Evolutionary conservation across 2,888 invertebrate species (phyloP).

Genomic region (Athalia rosae): DNA sequence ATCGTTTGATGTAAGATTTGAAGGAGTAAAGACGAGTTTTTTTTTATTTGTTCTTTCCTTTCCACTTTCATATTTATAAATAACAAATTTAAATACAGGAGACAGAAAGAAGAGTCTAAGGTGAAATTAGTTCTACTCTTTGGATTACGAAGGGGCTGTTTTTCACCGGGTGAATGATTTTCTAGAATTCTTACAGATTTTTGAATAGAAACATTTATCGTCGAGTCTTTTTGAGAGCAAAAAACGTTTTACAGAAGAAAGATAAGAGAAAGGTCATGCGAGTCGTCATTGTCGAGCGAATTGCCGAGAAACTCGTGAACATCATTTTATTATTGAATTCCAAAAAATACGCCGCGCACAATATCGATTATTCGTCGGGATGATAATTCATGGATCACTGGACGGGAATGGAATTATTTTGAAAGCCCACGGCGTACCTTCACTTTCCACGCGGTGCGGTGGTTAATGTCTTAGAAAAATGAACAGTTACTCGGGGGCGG

Average conservation of each 20-base stretch:
- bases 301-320: not conserved
- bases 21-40: not conserved
- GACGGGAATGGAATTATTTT: not conserved
- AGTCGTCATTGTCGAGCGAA: too few relatives aligned
- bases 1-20: not conserved
- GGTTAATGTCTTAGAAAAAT: conserved; percentile 42
- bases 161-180: too few relatives aligned
- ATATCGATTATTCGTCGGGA: conserved; percentile 27
- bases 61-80: not conserved
- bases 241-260: too few relatives aligned
- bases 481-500: conserved; percentile 3
- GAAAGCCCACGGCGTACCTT: conserved; percentile 25
- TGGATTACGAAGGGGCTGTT: too few relatives aligned
- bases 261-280: too few relatives aligned
- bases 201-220: too few relatives aligned
- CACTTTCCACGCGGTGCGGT: not conserved
- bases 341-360: not conserved
- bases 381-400: conserved; percentile 32
- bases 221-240: too few relatives aligned
- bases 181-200: too few relatives aligned
- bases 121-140: too few relatives aligned
- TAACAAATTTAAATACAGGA: not conserved
- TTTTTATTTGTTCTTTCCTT: not conserved
- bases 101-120: too few relatives aligned
- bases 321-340: not conserved